These are phyloP conservation scores for Jordanella pulchra DNA, from an alignment of 2,797 vertebrate genomes.

Conservation along the genomic window DNA sequence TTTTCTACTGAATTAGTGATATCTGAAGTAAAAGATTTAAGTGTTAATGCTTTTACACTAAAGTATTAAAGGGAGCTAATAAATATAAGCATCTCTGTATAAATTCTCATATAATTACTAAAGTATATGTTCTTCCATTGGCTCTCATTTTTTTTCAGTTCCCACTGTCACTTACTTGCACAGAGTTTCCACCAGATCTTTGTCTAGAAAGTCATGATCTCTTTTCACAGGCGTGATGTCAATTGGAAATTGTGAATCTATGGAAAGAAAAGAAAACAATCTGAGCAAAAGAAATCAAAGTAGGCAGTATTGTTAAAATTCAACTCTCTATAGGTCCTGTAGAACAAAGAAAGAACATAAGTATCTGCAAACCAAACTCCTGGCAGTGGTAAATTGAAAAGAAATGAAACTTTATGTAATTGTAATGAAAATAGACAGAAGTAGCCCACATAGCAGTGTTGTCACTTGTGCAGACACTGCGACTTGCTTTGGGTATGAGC, in stretches of 20 bases:
- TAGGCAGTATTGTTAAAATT: conserved; percentile 10
- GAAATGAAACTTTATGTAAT: conserved; percentile 53
- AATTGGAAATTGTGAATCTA: conserved; percentile 96
- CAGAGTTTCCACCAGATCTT: conserved; percentile 97
- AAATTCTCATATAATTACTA: neutral
- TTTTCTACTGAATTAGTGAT: neutral
- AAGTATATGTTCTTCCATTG: conserved; percentile 1
- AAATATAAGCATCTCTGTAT: neutral
- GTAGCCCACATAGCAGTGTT: conserved; percentile 60
- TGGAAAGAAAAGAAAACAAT: conserved; percentile 9
- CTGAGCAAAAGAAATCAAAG: conserved; percentile 4
- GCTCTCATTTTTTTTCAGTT: conserved; percentile 8
- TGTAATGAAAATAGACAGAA: conserved; percentile 69
- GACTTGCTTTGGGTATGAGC: conserved; percentile 61
- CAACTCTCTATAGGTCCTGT: neutral
- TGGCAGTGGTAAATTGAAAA: conserved; percentile 53
- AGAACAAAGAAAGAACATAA: neutral
- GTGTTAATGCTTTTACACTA: neutral
- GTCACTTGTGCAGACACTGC: conserved; percentile 70
- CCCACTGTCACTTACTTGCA: conserved; percentile 85
- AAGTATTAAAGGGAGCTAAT: neutral
- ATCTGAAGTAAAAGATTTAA: neutral
- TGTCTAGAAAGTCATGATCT: conserved; percentile 98
- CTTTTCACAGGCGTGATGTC: conserved; percentile 95
- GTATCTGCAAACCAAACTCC: conserved; percentile 53